Percentiles rank a stretch among this genome's conserved stretches.
Evolutionary conservation across 1,140 invertebrate species (phyloP).

Genomic region (Brachionus angularis): DNA sequence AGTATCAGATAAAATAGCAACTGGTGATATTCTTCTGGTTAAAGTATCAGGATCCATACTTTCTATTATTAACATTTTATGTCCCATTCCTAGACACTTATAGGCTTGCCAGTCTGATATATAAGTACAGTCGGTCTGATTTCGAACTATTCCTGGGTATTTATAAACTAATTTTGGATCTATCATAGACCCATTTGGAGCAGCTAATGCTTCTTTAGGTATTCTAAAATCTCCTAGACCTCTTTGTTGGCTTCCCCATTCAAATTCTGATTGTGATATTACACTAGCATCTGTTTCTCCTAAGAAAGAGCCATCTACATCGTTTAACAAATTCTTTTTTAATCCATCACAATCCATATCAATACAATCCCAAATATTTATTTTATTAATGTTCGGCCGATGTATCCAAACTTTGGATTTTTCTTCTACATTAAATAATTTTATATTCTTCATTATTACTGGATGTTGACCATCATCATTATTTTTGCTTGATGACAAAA

Average conservation of each 20-base stretch:
- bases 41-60: conserved; percentile 55
- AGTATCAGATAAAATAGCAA: conserved; percentile 50
- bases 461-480: conserved; percentile 44
- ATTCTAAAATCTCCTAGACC: conserved; percentile 55
- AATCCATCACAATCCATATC: conserved; percentile 57
- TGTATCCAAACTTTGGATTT: conserved; percentile 27
- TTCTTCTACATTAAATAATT: not conserved
- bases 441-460: not conserved
- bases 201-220: conserved; percentile 50
- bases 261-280: conserved; percentile 51
- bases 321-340: conserved; percentile 51
- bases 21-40: conserved; percentile 52
- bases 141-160: conserved; percentile 49
- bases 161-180: conserved; percentile 46
- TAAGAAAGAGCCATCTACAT: conserved; percentile 52
- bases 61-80: conserved; percentile 52
- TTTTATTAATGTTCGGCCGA: conserved; percentile 18
- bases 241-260: conserved; percentile 50
- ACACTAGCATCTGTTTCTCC: conserved; percentile 45
- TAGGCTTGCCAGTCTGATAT: conserved; percentile 49
- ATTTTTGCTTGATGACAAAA: not conserved
- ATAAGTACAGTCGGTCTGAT: conserved; percentile 45
- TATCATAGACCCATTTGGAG: conserved; percentile 48
- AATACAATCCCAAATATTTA: conserved; percentile 37
- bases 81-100: conserved; percentile 48